Percentiles rank a stretch among this genome's conserved stretches.
Conservation (phyloP, 2,113 vertebrate species). For the Sminthopsis crassicaudata region DNA sequence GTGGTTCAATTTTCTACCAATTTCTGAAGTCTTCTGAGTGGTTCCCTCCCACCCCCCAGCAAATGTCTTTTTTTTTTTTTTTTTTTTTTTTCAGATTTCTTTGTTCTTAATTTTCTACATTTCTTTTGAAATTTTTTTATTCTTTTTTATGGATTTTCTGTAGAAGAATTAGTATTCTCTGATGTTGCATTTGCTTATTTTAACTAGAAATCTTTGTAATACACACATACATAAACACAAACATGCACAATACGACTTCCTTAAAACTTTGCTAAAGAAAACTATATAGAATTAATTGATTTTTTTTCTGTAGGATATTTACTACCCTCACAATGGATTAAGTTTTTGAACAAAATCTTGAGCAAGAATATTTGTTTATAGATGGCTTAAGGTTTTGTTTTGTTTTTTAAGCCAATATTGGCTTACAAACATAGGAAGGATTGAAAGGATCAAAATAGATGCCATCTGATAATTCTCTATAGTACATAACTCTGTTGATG, state of each 20-base stretch:
- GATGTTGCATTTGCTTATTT: not conserved
- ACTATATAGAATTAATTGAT: not conserved
- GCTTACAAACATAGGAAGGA: not conserved
- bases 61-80: not conserved
- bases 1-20: too few species aligned
- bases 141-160: not conserved
- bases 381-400: not conserved
- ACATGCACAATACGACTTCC: not conserved
- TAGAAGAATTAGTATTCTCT: not conserved
- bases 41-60: not conserved
- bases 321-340: not conserved
- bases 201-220: not conserved
- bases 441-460: not conserved
- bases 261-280: not conserved
- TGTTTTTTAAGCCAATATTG: not conserved
- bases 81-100: not conserved
- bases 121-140: not conserved
- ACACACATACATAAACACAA: not conserved
- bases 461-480: not conserved
- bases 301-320: not conserved
- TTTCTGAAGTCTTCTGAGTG: not conserved
- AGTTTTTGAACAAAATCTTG: not conserved
- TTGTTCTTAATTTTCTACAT: not conserved
- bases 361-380: not conserved
- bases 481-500: not conserved